phyloP scores from a whole-genome alignment of 2,797 vertebrate genomes.

The Periparus ater region DNA sequence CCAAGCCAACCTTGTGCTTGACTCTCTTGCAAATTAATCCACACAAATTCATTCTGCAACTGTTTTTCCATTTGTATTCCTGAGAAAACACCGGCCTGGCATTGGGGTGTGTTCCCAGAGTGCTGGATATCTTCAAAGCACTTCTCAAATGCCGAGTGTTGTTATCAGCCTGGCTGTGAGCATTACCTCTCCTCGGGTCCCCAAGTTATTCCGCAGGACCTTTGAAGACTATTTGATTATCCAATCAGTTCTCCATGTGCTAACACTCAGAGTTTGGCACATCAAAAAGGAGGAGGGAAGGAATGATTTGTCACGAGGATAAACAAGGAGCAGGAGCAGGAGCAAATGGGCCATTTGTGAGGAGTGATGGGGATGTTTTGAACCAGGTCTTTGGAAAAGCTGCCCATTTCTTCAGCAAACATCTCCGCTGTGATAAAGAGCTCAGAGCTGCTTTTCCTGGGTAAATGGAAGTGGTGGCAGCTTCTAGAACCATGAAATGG shows the following conservation, averaged over 20 bases:
- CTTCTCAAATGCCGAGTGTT: background rate
- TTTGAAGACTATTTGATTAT: conserved; percentile 72
- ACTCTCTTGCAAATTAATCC: background rate
- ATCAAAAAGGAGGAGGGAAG: conserved; percentile 51
- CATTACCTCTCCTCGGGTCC: conserved; percentile 43
- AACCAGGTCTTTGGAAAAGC: background rate
- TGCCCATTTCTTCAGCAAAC: background rate
- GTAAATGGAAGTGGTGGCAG: background rate
- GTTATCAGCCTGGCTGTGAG: background rate
- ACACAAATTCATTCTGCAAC: background rate
- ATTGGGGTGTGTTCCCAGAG: background rate
- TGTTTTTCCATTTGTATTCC: background rate
- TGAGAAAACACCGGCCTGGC: background rate
- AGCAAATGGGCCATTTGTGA: conserved; percentile 42
- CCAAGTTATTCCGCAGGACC: conserved; percentile 35
- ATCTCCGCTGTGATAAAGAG: background rate
- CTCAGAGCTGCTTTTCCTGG: background rate
- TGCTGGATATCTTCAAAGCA: background rate
- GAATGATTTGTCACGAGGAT: conserved; percentile 4
- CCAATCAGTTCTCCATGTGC: conserved; percentile 52
- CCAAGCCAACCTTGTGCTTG: background rate
- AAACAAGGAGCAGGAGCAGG: conserved; percentile 26
- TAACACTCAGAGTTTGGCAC: conserved; percentile 58
- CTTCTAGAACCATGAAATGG: background rate
- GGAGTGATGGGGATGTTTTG: background rate